Percentiles rank a stretch among this genome's conserved stretches.
Conservation (phyloP, 2,888 invertebrate species). For the Drosophila lacicola region DNA sequence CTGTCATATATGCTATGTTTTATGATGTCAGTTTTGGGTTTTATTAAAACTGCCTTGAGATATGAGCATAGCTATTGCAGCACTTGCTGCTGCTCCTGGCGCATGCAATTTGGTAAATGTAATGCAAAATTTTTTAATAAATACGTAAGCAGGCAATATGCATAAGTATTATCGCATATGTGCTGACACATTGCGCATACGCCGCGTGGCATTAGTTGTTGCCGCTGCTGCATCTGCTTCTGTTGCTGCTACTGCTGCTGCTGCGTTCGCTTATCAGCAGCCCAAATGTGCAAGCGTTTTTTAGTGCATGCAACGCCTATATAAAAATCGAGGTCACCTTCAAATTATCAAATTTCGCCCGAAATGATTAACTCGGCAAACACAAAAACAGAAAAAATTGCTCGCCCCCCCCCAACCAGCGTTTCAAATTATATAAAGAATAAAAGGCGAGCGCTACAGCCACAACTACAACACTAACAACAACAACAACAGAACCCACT, state of each 20-base stretch:
- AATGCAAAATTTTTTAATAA: constrained; percentile 67
- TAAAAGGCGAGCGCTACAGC: constrained; percentile 45
- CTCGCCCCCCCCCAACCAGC: constrained; percentile 17
- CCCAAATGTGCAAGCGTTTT: constrained; percentile 53
- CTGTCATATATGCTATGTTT: constrained; percentile 75
- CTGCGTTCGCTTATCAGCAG: constrained; percentile 62
- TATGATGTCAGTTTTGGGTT: constrained; percentile 81
- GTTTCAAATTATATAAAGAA: constrained; percentile 72
- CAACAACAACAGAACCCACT: constrained; percentile 57
- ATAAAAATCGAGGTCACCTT: constrained; percentile 75
- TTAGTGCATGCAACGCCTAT: constrained; percentile 52
- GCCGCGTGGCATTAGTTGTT: constrained; percentile 53
- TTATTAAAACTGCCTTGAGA: constrained; percentile 78
- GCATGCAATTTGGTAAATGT: constrained; percentile 49
- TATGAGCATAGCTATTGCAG: constrained; percentile 52
- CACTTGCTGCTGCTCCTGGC: constrained; percentile 20
- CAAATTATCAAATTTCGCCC: constrained; percentile 81
- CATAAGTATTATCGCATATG: constrained; percentile 68
- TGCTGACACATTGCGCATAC: constrained; percentile 63
- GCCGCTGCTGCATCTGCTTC: constrained; percentile 6
- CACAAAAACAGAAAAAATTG: constrained; percentile 49
- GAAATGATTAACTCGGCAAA: constrained; percentile 78
- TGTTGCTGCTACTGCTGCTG: constrained; percentile 4
- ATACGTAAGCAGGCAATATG: constrained; percentile 76
- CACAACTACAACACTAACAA: constrained; percentile 33